Percentiles rank a stretch among this genome's conserved stretches.
Conservation (phyloP, 2,113 vertebrate species). For the Laterallus jamaicensis region DNA sequence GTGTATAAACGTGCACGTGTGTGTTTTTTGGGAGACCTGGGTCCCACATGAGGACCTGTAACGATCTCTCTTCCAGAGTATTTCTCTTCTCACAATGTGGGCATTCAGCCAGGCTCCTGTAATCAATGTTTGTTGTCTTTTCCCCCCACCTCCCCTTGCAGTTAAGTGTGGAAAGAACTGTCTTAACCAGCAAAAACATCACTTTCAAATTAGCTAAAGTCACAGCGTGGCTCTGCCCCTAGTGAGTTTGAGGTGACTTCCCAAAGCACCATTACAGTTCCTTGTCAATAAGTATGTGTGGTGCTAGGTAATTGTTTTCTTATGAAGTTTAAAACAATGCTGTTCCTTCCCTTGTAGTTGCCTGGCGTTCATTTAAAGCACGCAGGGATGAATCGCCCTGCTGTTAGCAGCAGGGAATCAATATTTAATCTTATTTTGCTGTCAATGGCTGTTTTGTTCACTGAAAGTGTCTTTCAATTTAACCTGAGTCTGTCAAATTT, state of each 20-base stretch:
- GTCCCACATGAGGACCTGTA: background rate
- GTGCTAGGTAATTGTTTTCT: background rate
- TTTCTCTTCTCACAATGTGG: background rate
- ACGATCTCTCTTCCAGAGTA: too few relatives aligned
- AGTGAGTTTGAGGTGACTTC: background rate
- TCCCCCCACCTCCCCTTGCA: background rate
- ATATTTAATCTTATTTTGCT: constrained; percentile 47
- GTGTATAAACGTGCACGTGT: background rate
- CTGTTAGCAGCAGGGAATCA: background rate
- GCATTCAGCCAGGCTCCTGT: background rate
- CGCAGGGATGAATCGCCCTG: background rate
- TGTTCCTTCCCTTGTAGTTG: background rate
- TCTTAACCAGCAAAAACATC: background rate
- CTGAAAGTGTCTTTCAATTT: constrained; percentile 1
- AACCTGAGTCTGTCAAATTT: background rate
- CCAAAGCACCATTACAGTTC: background rate
- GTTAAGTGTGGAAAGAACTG: background rate
- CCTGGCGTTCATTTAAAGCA: background rate
- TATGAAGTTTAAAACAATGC: background rate
- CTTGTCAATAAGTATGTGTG: background rate
- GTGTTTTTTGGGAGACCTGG: background rate
- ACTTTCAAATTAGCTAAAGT: background rate
- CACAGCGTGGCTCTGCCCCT: background rate
- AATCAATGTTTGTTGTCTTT: background rate
- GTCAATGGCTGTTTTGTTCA: constrained; percentile 8